Base-by-base conservation (phyloP, 2,888 invertebrate species). In the Colostygia pectinataria region DNA sequence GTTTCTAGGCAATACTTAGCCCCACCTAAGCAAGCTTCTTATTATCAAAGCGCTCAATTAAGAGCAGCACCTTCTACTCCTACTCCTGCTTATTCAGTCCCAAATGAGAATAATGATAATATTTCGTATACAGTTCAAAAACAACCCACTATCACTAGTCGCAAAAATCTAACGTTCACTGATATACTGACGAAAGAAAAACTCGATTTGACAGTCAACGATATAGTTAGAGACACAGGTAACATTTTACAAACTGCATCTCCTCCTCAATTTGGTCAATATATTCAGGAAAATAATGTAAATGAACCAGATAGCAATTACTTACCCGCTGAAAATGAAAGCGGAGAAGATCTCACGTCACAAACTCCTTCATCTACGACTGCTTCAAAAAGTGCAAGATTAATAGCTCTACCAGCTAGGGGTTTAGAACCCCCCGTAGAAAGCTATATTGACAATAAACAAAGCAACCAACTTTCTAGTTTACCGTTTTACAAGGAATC, bases 101-200 rank as follows among this genome's bases (percentile, higher is more conserved):
- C 48, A 8, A 45, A 33, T 15, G 12, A n/a, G 6, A 34, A 31
- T 29, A 40, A 36, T 18, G 41, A 43, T 5, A 49, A 36, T 25
- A 49, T 47, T 9, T 47, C 50, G 18, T 48, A 54, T 23, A 39
- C 47, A 0, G 44, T 36, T 60, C 65, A 55, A 65, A 65, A 8
- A 55, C 68, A 15, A 71, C 78, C 15, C 69, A 73, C 1, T 15
- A 77, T 76, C 31, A 47, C 66, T 20, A 75, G 74, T 47, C 63
- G 62, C 38, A 79, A 82, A n/a, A 88, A 87, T 51, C 56, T 83
- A 62, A 73, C 81, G 8, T 89, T 89, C 47, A 62, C 82, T 52
- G 87, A 90, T 55, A 80, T 87, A 50, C 60, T 87, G 36, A 85
- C 86, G 2, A 86, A 83, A 65, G 79, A 88, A 71, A 88, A 86